Evolutionary conservation across 2,888 invertebrate genomes (phyloP).

Genomic region (Caenorhabditis zanzibari): DNA sequence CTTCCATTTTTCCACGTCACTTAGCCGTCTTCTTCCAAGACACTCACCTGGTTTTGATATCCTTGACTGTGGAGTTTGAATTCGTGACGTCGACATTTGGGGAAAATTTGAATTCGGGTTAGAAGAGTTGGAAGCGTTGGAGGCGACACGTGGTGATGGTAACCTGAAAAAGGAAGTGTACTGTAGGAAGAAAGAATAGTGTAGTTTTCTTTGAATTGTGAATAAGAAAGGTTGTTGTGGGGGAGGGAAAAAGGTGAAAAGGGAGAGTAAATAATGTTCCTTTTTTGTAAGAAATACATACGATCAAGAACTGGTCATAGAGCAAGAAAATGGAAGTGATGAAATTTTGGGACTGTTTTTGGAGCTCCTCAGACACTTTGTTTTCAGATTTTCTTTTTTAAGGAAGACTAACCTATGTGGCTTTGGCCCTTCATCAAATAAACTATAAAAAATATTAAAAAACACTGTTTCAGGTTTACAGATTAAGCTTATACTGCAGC

Average conservation of each 20-base stretch:
- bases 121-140: constrained; percentile 2
- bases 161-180: constrained; percentile 37
- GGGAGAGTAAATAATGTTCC: constrained; percentile 32
- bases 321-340: constrained; percentile 6
- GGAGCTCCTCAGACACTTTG: too few species aligned
- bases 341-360: background rate
- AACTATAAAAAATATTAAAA: too few species aligned
- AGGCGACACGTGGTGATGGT: constrained; percentile 57
- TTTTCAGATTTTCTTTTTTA: too few species aligned
- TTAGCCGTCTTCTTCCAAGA: constrained; percentile 2
- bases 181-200: background rate
- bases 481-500: too few species aligned
- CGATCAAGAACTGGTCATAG: constrained; percentile 22
- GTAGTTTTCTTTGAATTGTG: background rate
- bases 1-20: constrained; percentile 11
- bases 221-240: background rate
- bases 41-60: constrained; percentile 61
- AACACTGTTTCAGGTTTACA: too few species aligned
- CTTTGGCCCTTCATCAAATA: too few species aligned
- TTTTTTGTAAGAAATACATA: constrained; percentile 2
- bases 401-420: too few species aligned
- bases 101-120: constrained; percentile 47
- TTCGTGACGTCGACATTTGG: constrained; percentile 61
- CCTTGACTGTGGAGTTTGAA: constrained; percentile 68
- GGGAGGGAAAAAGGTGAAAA: constrained; percentile 9